Base-by-base conservation (phyloP, 2,113 vertebrate genomes). In the Dascyllus trimaculatus region DNA sequence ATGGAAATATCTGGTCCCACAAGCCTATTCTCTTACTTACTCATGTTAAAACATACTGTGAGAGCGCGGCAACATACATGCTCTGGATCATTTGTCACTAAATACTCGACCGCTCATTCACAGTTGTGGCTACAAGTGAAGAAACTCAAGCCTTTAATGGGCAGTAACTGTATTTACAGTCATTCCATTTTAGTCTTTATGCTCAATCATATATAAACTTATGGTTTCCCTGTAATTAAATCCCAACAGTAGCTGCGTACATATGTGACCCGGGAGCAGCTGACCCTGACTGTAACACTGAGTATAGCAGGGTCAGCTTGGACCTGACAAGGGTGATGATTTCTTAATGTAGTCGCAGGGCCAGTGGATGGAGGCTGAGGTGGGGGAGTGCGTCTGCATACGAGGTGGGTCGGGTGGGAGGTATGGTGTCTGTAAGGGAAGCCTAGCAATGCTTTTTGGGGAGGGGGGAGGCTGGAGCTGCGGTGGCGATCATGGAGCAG, bases 321-420 rank as follows among this genome's bases (percentile, higher is more conserved):
- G 62, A 75, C 61, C 4, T 88, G 86, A 89, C 88, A 91, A 70
- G 75, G 67, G 69, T 45, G 85, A 86, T 85, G 88, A 92, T 84
- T 91, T 92, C 91, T 93, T 86, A 89, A 92, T 93, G 82, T 73
- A 71, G 61, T 54, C 29, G 17, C 61, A 81, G 66, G 78, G 71
- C 26, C 43, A 78, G 61, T 11, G 66, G 58, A 80, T 35, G 22
- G 53, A 24, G 60, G 71, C 67, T 35, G 78, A 75, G 70, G 52
- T 81, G 66, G 9, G 65, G 21, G 69, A 51, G 72, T n/a, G 74
- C 64, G 79, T 87, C 67, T 79, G 61, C 26, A 18, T 21, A 38
- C n/a, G 66, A 26, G 70, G 24, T 29, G 79, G 32, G 13, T 26
- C 4, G 35, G 59, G 4, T 54, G 75, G 71, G 75, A 58, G 61